phyloP scores from a whole-genome alignment of 2,113 vertebrate genomes.

The Dasyurus viverrinus region DNA sequence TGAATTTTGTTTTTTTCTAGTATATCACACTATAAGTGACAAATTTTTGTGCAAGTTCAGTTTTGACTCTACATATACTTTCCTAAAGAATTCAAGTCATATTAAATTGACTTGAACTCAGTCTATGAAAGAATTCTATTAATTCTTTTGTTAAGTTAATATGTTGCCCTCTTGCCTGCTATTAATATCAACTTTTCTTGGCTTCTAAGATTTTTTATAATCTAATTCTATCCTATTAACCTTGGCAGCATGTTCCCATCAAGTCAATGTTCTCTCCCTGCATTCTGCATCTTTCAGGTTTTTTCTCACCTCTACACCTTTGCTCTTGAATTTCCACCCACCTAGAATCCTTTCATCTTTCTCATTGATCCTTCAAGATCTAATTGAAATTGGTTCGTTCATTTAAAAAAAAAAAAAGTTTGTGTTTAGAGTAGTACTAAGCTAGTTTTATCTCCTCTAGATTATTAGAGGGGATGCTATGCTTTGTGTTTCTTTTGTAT shows the following conservation, averaged over 20 bases:
- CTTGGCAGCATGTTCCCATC: background rate
- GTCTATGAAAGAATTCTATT: background rate
- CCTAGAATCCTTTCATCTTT: too few species aligned
- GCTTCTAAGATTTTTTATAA: background rate
- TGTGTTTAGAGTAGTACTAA: too few species aligned
- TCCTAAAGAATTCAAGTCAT: conserved; percentile 39
- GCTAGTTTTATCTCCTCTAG: too few species aligned
- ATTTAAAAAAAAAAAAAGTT: too few species aligned
- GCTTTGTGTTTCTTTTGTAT: too few species aligned
- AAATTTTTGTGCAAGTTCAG: background rate
- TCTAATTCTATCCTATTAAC: background rate
- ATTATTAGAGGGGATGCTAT: too few species aligned
- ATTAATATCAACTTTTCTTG: background rate
- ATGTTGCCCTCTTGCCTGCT: conserved; percentile 1
- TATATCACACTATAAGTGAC: conserved; percentile 8
- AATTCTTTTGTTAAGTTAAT: conserved; percentile 12
- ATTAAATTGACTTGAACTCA: conserved; percentile 18
- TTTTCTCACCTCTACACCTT: background rate
- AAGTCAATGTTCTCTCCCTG: background rate
- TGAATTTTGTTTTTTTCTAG: background rate
- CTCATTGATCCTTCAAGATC: too few species aligned
- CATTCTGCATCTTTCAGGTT: background rate
- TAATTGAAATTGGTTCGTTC: too few species aligned
- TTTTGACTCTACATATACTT: conserved; percentile 7
- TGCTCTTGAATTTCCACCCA: too few species aligned